Evolutionary conservation across 2,888 invertebrate genomes (phyloP), one percentile per base, ranked within the genome.

Genomic region (Apodemia mormo): DNA sequence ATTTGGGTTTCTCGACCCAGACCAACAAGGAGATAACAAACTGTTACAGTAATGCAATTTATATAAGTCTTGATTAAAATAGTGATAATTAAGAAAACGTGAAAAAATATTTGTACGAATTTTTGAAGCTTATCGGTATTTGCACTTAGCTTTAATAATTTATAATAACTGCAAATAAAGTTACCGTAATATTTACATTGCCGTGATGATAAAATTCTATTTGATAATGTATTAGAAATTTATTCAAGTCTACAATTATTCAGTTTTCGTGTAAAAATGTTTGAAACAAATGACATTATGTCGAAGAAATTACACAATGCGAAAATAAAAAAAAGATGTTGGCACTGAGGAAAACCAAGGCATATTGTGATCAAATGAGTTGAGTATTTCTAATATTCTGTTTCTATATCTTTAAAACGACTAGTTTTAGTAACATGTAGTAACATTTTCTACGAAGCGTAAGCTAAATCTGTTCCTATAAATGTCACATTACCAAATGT

Each of bases 161-260:
- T 61, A 49, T 49, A 49, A 61, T 61, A 30, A 61, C 33, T 61
- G 61, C 33, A 33, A 61, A 61, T 61, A 12, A 61, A 61, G 30
- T 61, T 61, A 8, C 61, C 33, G 61, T 14, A 61, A 61, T 33
- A 61, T 61, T 61, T 61, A 61, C 61, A 61, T 33, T 61, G 56
- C 10, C 29, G 14, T 12, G 10, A 4, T 61, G 33, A 61, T 61
- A 61, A 61, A 61, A 49, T 5, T 14, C 33, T 33, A 14, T 33
- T 61, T 61, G 61, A 61, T 61, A 61, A 61, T 33, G 61, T 12
- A 6, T 4, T 12, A 29, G 61, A 14, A 14, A 49, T 49, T 49
- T 14, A 14, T 6, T 5, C 14, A 49, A 49, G 49, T 49, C 5
- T 49, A 14, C 14, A 45, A 49, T 49, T 49, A 14, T 5, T 49